Evolutionary conservation across 2,797 vertebrate species (phyloP), one percentile per base, ranked within the genome.

Genomic region (Rhodeus uyekii): DNA sequence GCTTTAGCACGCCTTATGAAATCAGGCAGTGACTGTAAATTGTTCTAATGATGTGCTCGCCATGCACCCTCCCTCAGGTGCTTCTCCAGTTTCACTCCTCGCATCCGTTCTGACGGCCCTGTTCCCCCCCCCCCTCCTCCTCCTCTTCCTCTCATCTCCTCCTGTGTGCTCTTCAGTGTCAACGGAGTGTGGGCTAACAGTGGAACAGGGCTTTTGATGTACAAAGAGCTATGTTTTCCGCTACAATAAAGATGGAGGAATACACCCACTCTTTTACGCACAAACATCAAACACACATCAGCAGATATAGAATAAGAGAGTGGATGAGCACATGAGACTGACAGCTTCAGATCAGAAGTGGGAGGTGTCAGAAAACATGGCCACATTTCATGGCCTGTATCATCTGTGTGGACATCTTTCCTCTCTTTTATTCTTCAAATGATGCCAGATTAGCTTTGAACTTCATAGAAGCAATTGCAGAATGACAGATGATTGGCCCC

Each of bases 31-130:
- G 44, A 78, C 75, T 78, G 79, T 85, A 87, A 87, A 89, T 78
- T 87, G 86, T 76, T 80, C 53, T 86, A 86, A 87, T 86, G 83
- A 86, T 86, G 74, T 16, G 34, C 53, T 78, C 77, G 32, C 67
- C 67, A 38, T 72, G 18, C 60, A 46, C 6, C 29, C 82, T 84
- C 84, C 83, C 84, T 81, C 48, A 84, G 76, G 82, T 86, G 78
- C 55, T 67, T 80, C 64, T 84, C 69, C n/a, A 38, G 60, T 73
- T 61, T 29, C 55, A 10, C 27, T 80, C 78, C 67, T 77, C 44
- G 48, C 83, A 69, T 75, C 55, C 10, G 14, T 68, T 84, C 69
- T 81, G 78, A 80, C 76, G 48, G 65, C 61, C 44, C 69, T 79
- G 61, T 68, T 68, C 63, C 13, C 7, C 61, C 76, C n/a, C 69